Evolutionary conservation across 2,888 invertebrate species (phyloP), one percentile per base, ranked within the genome.

Genomic region (Physocephala rufipes): DNA sequence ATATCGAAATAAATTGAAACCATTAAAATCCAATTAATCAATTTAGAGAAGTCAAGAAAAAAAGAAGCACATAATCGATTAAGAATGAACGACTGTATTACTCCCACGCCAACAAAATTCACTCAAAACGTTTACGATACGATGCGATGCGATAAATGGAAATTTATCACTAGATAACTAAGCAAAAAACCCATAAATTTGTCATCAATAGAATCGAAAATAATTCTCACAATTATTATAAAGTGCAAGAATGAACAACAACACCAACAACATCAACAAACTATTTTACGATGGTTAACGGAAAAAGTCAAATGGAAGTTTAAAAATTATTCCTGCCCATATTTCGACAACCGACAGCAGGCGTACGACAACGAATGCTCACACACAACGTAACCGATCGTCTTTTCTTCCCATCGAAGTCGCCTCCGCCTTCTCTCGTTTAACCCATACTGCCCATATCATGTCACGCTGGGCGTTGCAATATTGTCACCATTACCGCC

Each of bases 211-310:
- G 71, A 71, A 68, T 72, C 69, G 71, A 70, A 53, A 67, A 55
- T 53, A 24, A 51, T 74, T 74, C 74, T 67, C 74, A 72, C 74
- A 74, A 70, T 72, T 70, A 74, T 74, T 68, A 72, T 61, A 67
- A 71, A 70, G 24, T 28, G 19, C 15, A 13, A 43, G 26, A 28
- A 58, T 58, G 47, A 45, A 65, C 70, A 30, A 30, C 63, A 24
- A 28, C 58, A 21, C 0, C 53, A 55, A 55, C 19, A 55, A 47
- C 61, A 58, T 66, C 30, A 47, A 66, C 30, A 36, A 9, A 36
- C 5, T 9, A 36, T 7, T 9, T 36, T 36, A 36, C 36, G 36
- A 36, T 36, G 36, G 9, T 36, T 36, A 36, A 24, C n/a, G n/a
- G 24, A 21, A 55, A 55, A 21, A 1, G 53, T 55, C 19, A 21